A percentile compares a stretch with the other conserved stretches of the same genome.
Evolutionary conservation across 2,888 invertebrate species (phyloP).

Genomic region (Dermolepida albohirtum): DNA sequence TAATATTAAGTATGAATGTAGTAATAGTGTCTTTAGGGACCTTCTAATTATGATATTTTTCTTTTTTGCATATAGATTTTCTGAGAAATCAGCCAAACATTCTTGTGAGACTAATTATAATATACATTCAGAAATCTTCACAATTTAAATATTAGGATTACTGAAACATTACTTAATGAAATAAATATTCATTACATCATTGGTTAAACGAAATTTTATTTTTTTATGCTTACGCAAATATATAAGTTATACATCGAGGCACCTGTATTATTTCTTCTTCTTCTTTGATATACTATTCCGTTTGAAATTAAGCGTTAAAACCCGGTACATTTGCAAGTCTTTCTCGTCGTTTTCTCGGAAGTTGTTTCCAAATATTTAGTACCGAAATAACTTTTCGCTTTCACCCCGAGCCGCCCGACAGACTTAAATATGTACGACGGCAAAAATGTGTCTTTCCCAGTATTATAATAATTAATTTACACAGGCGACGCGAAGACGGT

Average conservation of each 20-base stretch:
- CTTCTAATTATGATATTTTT: too few species aligned
- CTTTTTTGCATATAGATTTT: too few species aligned
- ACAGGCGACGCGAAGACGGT: constrained; percentile 5
- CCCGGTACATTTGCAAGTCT: constrained; percentile 27
- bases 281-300: constrained; percentile 28
- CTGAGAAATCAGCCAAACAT: too few species aligned
- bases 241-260: background rate
- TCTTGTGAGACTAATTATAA: too few species aligned
- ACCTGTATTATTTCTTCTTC: constrained; percentile 34
- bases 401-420: constrained; percentile 16
- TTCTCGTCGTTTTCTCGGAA: constrained; percentile 21
- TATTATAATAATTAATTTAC: constrained; percentile 37
- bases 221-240: constrained; percentile 18
- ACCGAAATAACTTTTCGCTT: constrained; percentile 36
- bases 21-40: too few species aligned
- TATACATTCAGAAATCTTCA: too few species aligned
- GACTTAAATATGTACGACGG: constrained; percentile 27
- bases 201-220: constrained; percentile 19
- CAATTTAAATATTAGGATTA: too few species aligned
- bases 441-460: constrained; percentile 29
- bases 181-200: constrained; percentile 11
- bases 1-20: too few species aligned
- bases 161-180: too few species aligned
- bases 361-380: constrained; percentile 36
- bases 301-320: constrained; percentile 38